phyloP scores from a whole-genome alignment of 2,888 invertebrate genomes.

The Drosophila lacicola region DNA sequence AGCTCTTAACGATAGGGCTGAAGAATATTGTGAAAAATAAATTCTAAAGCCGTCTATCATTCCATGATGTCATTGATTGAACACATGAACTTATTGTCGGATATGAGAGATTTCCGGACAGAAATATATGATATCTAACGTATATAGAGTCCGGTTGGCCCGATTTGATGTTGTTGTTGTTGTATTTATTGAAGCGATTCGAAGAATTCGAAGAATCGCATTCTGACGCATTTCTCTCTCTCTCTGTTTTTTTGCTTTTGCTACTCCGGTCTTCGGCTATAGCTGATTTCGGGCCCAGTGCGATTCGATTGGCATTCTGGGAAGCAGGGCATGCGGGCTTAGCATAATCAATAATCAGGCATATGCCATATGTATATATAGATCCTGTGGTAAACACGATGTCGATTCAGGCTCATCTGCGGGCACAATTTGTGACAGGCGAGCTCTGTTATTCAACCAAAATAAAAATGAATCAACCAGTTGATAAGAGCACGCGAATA shows the following conservation, averaged over 20 bases:
- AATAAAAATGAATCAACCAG: constrained; percentile 9
- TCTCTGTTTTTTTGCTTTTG: too few relatives aligned
- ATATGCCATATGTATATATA: constrained; percentile 22
- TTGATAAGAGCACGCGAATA: too few relatives aligned
- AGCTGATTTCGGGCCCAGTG: constrained; percentile 16
- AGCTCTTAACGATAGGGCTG: not conserved
- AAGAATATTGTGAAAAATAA: not conserved
- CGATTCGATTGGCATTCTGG: constrained; percentile 19
- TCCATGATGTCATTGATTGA: constrained; percentile 35
- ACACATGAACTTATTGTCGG: constrained; percentile 4
- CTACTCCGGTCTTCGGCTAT: not conserved
- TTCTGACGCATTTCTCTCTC: constrained; percentile 20
- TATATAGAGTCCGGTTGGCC: constrained; percentile 1
- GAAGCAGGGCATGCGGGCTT: constrained; percentile 39
- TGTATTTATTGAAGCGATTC: constrained; percentile 19
- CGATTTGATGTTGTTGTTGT: not conserved
- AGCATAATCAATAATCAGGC: constrained; percentile 10
- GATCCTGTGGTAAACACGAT: constrained; percentile 28
- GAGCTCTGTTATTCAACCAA: not conserved
- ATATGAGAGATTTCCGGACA: constrained; percentile 31
- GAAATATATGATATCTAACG: not conserved
- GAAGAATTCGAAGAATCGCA: constrained; percentile 22
- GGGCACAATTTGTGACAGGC: constrained; percentile 3
- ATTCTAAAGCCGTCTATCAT: constrained; percentile 11
- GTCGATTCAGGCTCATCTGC: constrained; percentile 29